Evolutionary conservation across 1,140 invertebrate genomes (phyloP), one percentile per base, ranked within the genome.

Genomic region (Listronotus oregonensis): DNA sequence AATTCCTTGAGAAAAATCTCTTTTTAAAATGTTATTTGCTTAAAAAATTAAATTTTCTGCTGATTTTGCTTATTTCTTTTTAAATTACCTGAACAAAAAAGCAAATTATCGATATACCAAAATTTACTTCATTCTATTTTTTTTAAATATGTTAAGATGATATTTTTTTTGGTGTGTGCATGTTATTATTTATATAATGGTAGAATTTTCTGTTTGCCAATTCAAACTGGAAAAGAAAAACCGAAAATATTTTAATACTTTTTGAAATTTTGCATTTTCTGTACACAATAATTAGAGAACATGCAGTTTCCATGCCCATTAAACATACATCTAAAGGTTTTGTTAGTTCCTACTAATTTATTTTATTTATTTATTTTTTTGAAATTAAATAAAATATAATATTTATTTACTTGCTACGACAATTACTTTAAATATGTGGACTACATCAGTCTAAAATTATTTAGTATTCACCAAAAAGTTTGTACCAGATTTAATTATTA

Each of bases 211-310:
- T 47, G 44, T 59, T 61, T 61, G 58, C 47, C 58, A 61, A 61
- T 61, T 61, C n/a, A 61, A 61, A 61, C 58, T 61, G 58, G 12
- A 61, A 61, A 51, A n/a, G n/a, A 61, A 61, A 61, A 61, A 42
- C 21, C 37, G 37, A 34, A 59, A 50, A 51, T 27, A 12, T 3
- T 42, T 43, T 42, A 56, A 39, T n/a, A 18, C 12, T 14, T 15
- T 34, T 58, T 46, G 4, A 27, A 31, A 27, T 42, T 40, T 51
- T 47, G 44, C 8, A 18, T 34, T 12, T 40, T 51, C n/a, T 40
- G n/a, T n/a, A n/a, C n/a, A 47, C 21, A 40, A 47, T 42, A 32
- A 18, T 49, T 17, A 21, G 15, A 49, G 5, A 61, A 40, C 58
- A 61, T 61, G 58, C 58, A 11, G 7, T 37, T 37, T 37, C 8